Base-by-base conservation (phyloP, 2,797 vertebrate species). In the Cyprinodon diabolis region DNA sequence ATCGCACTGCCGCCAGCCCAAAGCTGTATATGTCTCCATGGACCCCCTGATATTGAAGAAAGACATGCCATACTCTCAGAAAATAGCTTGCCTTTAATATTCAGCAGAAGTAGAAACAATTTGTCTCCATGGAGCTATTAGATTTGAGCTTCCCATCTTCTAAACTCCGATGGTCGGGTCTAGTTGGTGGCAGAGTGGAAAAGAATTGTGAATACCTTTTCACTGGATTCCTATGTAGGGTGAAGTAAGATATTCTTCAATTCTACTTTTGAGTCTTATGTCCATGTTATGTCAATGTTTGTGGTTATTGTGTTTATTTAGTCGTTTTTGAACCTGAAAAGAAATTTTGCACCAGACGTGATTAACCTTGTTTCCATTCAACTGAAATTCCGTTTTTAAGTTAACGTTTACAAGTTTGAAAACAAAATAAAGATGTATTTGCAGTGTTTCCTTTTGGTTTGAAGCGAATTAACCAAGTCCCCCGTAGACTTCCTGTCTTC, bases 21-120 rank as follows among this genome's bases (percentile, higher is more conserved):
- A 81, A 91, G 86, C 90, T 69, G 35, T 72, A 67, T 70, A 49
- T 51, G 79, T 87, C 78, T 88, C 86, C 62, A 57, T n/a, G 81
- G 87, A 90, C 71, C 35, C 14, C 45, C 72, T 72, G 79, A 86
- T 84, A 68, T 81, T 86, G 81, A 87, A 85, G 85, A 85, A 84
- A 87, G 78, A 90, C 78, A 68, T 69, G 77, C 71, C 79, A 81
- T 76, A 82, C 75, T 84, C 75, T 72, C 55, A 76, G 81, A 84
- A 87, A 76, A 79, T 88, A 89, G 91, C 75, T 76, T 17, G 57
- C 73, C 56, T 80, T 80, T 86, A 87, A 81, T 88, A 83, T 84
- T 77, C 73, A 74, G 73, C 79, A 84, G 75, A 77, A 69, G 76
- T 52, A 63, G 74, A 74, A 84, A 84, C 49, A 54, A 49, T 75